Percentiles rank a stretch among this genome's conserved stretches.
Evolutionary conservation across 2,888 invertebrate genomes (phyloP).

Genomic region (Pammene fasciana): DNA sequence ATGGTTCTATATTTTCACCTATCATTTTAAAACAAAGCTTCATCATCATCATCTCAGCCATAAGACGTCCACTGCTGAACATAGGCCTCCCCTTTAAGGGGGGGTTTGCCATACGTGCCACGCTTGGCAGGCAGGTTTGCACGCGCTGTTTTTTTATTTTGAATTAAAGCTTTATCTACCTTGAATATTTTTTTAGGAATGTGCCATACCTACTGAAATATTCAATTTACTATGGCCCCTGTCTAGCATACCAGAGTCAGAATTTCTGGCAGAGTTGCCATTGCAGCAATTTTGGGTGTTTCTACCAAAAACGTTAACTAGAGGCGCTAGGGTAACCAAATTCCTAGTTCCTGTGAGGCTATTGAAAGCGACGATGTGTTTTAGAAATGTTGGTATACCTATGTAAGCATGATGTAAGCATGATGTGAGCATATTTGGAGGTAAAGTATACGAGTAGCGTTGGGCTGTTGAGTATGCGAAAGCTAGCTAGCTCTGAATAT

Average conservation of each 20-base stretch:
- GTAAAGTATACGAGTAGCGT: background rate
- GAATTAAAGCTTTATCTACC: too few species aligned
- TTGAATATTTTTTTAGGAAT: too few species aligned
- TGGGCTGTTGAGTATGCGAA: too few species aligned
- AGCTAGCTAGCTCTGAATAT: too few species aligned
- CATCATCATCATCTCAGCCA: too few species aligned
- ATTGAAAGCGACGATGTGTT: background rate
- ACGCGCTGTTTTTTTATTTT: too few species aligned
- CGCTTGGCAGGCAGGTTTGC: too few species aligned
- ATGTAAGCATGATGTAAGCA: constrained; percentile 17
- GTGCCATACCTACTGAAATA: constrained; percentile 7
- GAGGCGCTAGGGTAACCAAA: background rate
- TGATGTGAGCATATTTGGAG: constrained; percentile 12
- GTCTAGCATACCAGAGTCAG: constrained; percentile 29
- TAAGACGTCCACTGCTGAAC: too few species aligned
- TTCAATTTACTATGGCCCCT: constrained; percentile 2
- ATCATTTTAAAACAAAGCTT: too few species aligned
- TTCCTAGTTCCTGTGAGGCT: constrained; percentile 8
- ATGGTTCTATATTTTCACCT: too few species aligned
- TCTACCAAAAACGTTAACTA: constrained; percentile 29
- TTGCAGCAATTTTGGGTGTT: constrained; percentile 32
- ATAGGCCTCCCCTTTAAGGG: too few species aligned
- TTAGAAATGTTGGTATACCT: background rate
- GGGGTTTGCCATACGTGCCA: too few species aligned
- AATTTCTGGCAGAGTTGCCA: constrained; percentile 31